Base-by-base conservation (phyloP, 2,888 invertebrate genomes). In the Clitarchus hookeri region DNA sequence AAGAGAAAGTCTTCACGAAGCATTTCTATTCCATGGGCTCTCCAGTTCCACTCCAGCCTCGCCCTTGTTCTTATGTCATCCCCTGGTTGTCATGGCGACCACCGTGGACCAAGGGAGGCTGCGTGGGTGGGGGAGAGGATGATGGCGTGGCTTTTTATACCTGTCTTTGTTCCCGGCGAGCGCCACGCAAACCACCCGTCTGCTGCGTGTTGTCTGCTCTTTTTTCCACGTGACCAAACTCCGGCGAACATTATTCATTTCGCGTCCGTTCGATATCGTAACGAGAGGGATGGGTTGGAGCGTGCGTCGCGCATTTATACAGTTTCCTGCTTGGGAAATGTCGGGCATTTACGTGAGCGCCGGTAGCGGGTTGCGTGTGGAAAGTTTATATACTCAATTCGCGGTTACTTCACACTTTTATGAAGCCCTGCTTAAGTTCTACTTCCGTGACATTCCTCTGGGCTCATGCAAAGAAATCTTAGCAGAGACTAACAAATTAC, bases 1-100 rank as follows among this genome's bases (percentile, higher is more conserved):
- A 65, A n/a, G 65, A 65, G 65, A 65, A 65, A 65, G 65, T 65
- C 65, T 65, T n/a, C 65, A 65, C 65, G 65, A 65, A 65, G 65
- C 65, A 65, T 65, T 65, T 65, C 65, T 11, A 65, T 65, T 65
- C 65, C 65, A 65, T n/a, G 65, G 65, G 65, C 65, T 65, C 65
- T 65, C 65, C 13, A 65, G 65, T 65, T 65, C 65, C 65, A 65
- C 65, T 65, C 65, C 65, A 65, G 65, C n/a, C 65, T 8, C 65
- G 65, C 65, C 65, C 65, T 65, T 0, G 23, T 19, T 65, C n/a
- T n/a, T 65, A n/a, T 65, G 23, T 19, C 65, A n/a, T n/a, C 65
- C 65, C 65, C 3, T n/a, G 65, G 65, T 65, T n/a, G 65, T 23
- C 65, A 65, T 65, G 65, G 65, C 65, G 65, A 65, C 65, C 65